These are phyloP conservation scores for Sisyra terminalis DNA, from an alignment of 2,888 invertebrate species.

Conservation along the genomic window DNA sequence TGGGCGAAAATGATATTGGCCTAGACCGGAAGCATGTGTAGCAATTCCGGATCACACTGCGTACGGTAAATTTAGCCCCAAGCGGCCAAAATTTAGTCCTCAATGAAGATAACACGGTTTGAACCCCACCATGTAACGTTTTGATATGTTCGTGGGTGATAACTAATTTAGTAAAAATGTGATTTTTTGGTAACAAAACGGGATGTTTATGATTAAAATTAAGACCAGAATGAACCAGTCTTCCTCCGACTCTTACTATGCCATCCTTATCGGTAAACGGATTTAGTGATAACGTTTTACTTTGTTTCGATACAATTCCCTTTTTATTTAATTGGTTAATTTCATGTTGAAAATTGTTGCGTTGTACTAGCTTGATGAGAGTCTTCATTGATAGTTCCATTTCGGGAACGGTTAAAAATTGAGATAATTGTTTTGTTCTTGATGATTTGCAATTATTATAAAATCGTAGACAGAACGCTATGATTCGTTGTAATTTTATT, in stretches of 20 bases:
- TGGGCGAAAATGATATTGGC: not conserved
- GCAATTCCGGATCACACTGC: constrained; percentile 9
- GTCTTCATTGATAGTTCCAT: no score
- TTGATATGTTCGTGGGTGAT: not conserved
- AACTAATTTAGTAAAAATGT: not conserved
- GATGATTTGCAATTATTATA: no score
- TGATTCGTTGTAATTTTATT: no score
- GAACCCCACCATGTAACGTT: constrained; percentile 9
- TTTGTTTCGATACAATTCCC: not conserved
- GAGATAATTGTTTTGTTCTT: no score
- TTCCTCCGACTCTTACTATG: constrained; percentile 1
- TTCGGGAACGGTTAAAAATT: no score
- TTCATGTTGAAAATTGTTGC: no score
- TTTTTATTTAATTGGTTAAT: no score
- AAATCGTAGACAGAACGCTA: no score
- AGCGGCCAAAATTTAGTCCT: constrained; percentile 12
- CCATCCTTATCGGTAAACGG: not conserved
- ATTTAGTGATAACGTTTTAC: not conserved
- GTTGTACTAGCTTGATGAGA: no score
- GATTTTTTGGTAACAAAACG: not conserved
- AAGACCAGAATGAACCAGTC: not conserved
- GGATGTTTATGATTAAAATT: constrained; percentile 1
- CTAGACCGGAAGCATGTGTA: constrained; percentile 7
- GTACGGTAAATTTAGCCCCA: constrained; percentile 9
- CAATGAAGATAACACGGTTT: constrained; percentile 5